A percentile compares a stretch with the other conserved stretches of the same genome.
Conservation (phyloP, 2,113 vertebrate species). For the Elachura formosa region DNA sequence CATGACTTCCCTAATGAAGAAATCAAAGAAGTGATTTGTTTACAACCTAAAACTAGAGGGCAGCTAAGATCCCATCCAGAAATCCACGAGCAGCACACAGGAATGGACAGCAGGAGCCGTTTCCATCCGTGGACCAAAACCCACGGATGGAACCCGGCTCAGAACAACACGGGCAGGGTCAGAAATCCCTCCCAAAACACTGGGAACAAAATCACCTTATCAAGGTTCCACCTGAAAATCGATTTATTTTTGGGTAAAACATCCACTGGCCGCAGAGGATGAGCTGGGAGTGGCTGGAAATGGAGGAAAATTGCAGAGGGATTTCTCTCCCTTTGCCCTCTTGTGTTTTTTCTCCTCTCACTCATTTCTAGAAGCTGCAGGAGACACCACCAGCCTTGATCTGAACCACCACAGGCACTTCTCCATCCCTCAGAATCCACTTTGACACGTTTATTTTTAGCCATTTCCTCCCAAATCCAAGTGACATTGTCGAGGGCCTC, state of each 20-base stretch:
- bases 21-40: neutral
- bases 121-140: no score
- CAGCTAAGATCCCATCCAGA: neutral
- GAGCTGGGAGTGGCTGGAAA: neutral
- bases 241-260: no score
- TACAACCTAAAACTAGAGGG: neutral
- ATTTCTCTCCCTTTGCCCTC: neutral
- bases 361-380: neutral
- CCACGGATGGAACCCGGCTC: neutral
- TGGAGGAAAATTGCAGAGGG: neutral
- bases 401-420: neutral
- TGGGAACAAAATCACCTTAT: neutral
- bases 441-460: neutral
- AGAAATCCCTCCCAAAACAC: neutral
- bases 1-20: neutral
- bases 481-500: neutral
- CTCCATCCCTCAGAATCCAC: neutral
- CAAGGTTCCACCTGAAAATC: neutral
- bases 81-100: neutral
- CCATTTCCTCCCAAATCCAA: neutral
- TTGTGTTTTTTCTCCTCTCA: accelerated
- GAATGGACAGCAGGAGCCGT: neutral
- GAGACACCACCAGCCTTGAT: neutral
- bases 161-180: neutral
- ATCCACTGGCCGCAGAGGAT: no score